Conservation (phyloP, 2,113 vertebrate genomes). For the Heterochromis multidens region DNA sequence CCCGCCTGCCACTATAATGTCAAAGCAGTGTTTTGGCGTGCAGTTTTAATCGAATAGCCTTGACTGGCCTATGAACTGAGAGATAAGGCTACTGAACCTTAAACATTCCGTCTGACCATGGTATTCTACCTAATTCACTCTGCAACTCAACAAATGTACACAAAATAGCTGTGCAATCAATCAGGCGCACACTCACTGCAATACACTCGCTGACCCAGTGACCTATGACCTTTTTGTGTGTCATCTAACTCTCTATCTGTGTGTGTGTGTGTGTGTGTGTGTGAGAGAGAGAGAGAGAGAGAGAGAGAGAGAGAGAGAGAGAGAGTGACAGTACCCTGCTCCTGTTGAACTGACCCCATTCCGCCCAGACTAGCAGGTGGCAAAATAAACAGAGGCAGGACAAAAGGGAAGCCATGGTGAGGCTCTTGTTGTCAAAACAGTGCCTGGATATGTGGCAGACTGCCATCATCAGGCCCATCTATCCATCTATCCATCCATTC, state of each 20-base stretch:
- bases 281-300: neutral
- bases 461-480: constrained; percentile 39
- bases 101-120: constrained; percentile 63
- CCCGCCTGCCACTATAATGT: neutral
- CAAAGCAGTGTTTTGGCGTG: neutral
- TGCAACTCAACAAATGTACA: constrained; percentile 21
- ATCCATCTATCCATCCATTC: constrained; percentile 1
- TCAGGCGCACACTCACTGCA: constrained; percentile 1
- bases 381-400: constrained; percentile 77
- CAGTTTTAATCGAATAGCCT: neutral
- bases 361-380: constrained; percentile 77
- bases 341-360: constrained; percentile 55
- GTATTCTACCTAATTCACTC: constrained; percentile 54
- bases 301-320: neutral
- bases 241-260: neutral
- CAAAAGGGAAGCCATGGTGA: constrained; percentile 68
- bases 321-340: neutral
- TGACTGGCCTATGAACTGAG: constrained; percentile 10
- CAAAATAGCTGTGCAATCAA: constrained; percentile 58
- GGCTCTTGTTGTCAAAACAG: constrained; percentile 78
- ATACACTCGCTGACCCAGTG: constrained; percentile 49
- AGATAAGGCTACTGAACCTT: constrained; percentile 43
- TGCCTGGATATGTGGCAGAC: constrained; percentile 68
- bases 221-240: constrained; percentile 33
- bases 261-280: neutral